Conservation (phyloP, 2,797 vertebrate species). For the Steatocranus sp. region DNA sequence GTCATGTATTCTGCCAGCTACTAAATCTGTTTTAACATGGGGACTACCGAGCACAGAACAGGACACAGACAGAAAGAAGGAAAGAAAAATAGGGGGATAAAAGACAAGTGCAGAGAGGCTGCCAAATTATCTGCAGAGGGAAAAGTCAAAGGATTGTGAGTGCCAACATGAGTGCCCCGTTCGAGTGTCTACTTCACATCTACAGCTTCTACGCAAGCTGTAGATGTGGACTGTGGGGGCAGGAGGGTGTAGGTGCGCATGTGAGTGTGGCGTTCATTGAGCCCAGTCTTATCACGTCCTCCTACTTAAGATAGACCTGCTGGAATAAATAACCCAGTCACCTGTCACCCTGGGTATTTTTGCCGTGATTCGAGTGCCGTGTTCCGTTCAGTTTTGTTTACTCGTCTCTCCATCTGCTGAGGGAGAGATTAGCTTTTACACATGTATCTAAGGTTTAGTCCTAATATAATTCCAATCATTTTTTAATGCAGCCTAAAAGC, state of each 20-base stretch:
- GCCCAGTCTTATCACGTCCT: constrained; percentile 29
- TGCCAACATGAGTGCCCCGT: constrained; percentile 21
- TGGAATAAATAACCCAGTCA: constrained; percentile 34
- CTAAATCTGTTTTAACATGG: constrained; percentile 56
- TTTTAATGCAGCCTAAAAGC: not conserved
- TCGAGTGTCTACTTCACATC: constrained; percentile 50
- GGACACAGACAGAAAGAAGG: not conserved
- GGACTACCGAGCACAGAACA: constrained; percentile 16
- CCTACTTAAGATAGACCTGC: constrained; percentile 18
- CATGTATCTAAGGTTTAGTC: not conserved
- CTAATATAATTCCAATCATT: not conserved
- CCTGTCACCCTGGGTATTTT: constrained; percentile 36
- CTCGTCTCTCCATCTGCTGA: not conserved
- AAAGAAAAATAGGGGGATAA: not conserved
- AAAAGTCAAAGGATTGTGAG: constrained; percentile 50
- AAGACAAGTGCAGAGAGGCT: not conserved
- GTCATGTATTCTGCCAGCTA: constrained; percentile 23
- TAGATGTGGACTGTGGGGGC: not conserved
- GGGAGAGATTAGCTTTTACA: not conserved
- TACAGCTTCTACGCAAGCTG: no score
- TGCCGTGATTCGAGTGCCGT: not conserved
- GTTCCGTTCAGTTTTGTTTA: not conserved
- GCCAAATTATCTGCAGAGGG: constrained; percentile 40
- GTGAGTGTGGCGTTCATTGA: not conserved
- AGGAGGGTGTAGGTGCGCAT: not conserved